Base-by-base conservation (phyloP, 2,888 invertebrate genomes). In the Caenorhabditis sp. region DNA sequence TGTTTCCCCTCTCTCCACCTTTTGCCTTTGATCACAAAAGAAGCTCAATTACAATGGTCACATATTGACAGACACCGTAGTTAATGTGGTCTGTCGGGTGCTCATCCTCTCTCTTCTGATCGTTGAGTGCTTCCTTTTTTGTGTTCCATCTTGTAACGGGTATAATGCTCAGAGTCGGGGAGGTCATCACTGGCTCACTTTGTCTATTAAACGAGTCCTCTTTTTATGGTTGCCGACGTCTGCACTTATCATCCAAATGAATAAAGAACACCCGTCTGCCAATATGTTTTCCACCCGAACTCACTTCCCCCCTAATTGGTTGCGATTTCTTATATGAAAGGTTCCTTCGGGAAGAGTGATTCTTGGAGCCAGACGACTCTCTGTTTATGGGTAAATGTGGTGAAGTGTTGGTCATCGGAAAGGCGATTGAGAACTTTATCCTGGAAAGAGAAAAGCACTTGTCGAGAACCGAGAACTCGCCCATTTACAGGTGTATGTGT, bases 51-150 rank as follows among this genome's bases (percentile, higher is more conserved):
- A 77, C 77, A 69, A 54, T 54, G 22, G 10, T 6, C 54, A 54
- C 68, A 68, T 77, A 63, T 69, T 77, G 76, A 61, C 63, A n/a
- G 16, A 24, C 16, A 56, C 59, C 47, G 31, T 68, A 26, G 75
- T 75, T 61, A 76, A 76, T 76, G 76, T 69, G 69, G 61, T 58
- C 69, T 68, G 68, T 63, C 66, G 68, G 77, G 77, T 70, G 77
- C 77, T 77, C 77, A 77, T 77, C 77, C 77, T 19, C 59, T 35
- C 28, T 31, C 51, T 31, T 63, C 61, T 51, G 28, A 74, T 54
- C 19, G 24, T 22, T 69, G 63, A 70, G 77, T 70, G 77, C 70
- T 61, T 68, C 28, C 54, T 77, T 68, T 70, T 63, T 69, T 63
- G 19, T 68, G 35, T 76, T 70, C 22, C 58, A 58, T 74, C 54